phyloP scores from a whole-genome alignment of 2,888 invertebrate genomes.

The Vanessa cardui region DNA sequence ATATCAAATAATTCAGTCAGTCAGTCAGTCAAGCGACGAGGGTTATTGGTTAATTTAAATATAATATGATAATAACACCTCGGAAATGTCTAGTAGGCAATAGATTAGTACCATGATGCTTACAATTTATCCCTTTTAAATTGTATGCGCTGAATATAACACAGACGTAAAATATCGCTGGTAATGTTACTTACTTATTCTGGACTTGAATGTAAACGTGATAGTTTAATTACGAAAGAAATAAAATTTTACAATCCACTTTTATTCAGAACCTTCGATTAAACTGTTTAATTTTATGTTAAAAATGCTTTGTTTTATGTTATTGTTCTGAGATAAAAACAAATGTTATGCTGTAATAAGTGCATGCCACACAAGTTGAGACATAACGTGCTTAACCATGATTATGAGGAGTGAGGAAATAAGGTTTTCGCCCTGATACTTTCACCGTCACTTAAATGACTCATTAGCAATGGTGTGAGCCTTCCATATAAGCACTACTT shows the following conservation, averaged over 20 bases:
- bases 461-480: neutral
- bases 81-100: too few relatives aligned
- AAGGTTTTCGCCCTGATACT: neutral
- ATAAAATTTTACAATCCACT: neutral
- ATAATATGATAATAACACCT: too few relatives aligned
- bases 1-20: too few relatives aligned
- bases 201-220: neutral
- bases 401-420: neutral
- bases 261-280: neutral
- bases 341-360: neutral
- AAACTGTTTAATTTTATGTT: neutral
- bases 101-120: neutral
- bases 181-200: neutral
- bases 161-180: neutral
- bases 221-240: neutral
- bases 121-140: neutral
- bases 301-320: neutral
- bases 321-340: neutral
- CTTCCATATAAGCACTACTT: neutral
- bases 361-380: neutral
- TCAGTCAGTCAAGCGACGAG: too few relatives aligned
- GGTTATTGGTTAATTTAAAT: too few relatives aligned
- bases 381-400: neutral
- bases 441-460: slow-evolving; percentile 3
- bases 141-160: neutral